Conservation (phyloP, 2,797 vertebrate genomes). For the Diplodus puntazzo region DNA sequence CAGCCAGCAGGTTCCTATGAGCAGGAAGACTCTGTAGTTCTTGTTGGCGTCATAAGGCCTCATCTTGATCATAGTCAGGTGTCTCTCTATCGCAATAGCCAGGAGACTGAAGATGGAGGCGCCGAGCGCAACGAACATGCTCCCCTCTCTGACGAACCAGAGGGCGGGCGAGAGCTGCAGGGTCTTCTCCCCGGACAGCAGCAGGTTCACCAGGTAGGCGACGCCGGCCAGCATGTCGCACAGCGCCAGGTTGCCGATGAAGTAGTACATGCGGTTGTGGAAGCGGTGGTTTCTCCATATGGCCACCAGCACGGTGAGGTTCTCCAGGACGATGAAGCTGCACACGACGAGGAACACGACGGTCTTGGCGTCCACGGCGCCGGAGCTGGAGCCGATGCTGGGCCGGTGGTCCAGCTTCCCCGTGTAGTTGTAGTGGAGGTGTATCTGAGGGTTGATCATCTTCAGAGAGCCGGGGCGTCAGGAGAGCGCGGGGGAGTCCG, state of each 20-base stretch:
- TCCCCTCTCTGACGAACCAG: conserved; percentile 96
- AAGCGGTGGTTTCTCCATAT: conserved; percentile 97
- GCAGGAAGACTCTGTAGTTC: conserved; percentile 95
- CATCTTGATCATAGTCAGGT: conserved; percentile 99
- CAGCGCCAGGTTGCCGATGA: conserved; percentile 96
- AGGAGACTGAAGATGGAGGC: conserved; percentile 95
- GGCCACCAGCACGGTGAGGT: conserved; percentile 93
- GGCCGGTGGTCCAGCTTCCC: conserved; percentile 88
- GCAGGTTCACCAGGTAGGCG: conserved; percentile 92
- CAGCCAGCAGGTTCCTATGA: conserved; percentile 96
- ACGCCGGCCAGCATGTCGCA: conserved; percentile 94
- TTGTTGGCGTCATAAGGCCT: conserved; percentile 94
- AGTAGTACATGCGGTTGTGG: conserved; percentile 98
- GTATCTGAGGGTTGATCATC: conserved; percentile 76
- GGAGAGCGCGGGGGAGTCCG: conserved; percentile 42
- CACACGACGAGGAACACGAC: conserved; percentile 89
- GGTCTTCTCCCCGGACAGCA: conserved; percentile 93
- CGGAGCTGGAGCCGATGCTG: conserved; percentile 52
- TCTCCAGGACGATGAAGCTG: conserved; percentile 94
- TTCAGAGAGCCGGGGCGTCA: conserved; percentile 72
- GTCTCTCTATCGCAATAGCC: conserved; percentile 95
- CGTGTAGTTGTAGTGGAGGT: conserved; percentile 92
- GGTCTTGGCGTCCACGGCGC: conserved; percentile 78
- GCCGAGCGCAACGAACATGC: conserved; percentile 94
- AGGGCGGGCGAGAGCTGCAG: conserved; percentile 88